phyloP scores from a whole-genome alignment of 1,140 invertebrate genomes.

The Lepidurus arcticus region DNA sequence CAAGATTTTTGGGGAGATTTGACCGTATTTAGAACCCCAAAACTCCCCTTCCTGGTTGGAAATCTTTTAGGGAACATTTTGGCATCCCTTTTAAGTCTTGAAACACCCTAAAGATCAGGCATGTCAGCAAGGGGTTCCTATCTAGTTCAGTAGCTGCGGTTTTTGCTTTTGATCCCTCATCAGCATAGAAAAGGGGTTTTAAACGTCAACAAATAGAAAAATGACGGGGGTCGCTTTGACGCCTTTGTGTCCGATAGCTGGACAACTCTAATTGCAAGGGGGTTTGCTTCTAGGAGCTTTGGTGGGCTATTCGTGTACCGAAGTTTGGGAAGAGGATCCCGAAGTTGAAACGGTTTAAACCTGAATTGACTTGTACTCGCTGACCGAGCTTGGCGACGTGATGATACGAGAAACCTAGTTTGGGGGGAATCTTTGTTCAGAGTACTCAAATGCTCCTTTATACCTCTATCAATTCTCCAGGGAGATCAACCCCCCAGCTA shows the following conservation, averaged over 20 bases:
- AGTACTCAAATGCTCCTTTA: background rate
- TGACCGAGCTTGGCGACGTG: background rate
- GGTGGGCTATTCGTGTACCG: background rate
- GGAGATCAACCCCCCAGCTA: background rate
- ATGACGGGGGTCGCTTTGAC: background rate
- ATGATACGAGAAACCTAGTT: background rate
- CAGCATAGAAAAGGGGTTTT: background rate
- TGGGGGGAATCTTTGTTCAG: background rate
- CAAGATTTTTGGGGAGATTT: background rate
- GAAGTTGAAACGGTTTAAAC: background rate
- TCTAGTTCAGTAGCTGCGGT: background rate
- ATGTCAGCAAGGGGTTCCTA: too few relatives aligned
- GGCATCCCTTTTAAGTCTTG: background rate
- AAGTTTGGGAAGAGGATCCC: background rate
- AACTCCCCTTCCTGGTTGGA: too few relatives aligned
- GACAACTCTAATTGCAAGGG: constrained; percentile 3
- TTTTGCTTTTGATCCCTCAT: constrained; percentile 10
- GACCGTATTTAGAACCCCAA: background rate
- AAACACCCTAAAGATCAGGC: background rate
- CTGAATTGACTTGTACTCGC: too few relatives aligned
- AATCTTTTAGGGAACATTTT: too few relatives aligned
- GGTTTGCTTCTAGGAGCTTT: background rate
- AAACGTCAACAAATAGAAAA: background rate
- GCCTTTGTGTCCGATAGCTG: background rate
- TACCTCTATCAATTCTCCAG: background rate